Base-by-base conservation (phyloP, 2,888 invertebrate species). In the Salticus scenicus region DNA sequence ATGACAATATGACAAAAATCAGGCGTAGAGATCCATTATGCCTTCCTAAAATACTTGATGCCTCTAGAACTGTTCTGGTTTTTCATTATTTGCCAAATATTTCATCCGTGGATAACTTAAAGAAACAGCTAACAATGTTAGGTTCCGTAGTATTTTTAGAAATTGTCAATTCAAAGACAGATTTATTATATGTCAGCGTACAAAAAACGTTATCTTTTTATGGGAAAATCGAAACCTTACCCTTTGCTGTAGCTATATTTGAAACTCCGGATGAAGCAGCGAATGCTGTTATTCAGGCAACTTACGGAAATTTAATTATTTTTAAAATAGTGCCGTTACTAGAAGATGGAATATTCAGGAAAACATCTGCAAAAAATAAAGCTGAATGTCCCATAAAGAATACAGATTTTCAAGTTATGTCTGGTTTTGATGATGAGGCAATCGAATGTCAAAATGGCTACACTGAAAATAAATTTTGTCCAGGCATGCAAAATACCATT, bases 201-300 rank as follows among this genome's bases (percentile, higher is more conserved):
- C 94, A 97, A 81, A 96, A 96, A 91, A 96, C 97, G 91, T 94
- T 97, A 90, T 95, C 95, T 90, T 97, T 96, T 90, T 96, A 96
- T 90, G 97, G 97, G 31, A 96, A 96, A 90, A 93, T 97, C 90
- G 95, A 95, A 88, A 95, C 95, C 89, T 94, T 95, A 24, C 57
- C 96, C 90, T 96, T 96, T 91, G 97, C 97, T n/a, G 93, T 98
- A 89, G 94, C 97, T 57, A 98, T 98, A 92, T 98, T 97, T 91
- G 95, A 96, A 74, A 94, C 95, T 89, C 96, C 96, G 0, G 96
- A 96, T 89, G 94, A 95, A n/a, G 98, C 98, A 0, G 93, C 96
- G 89, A 94, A 94, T 80, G 97, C 97, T 0, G 93, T 95, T 74
- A 94, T 94, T 63, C 88, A 88, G 17, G 89, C 91, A 89, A 87